phyloP scores from a whole-genome alignment of 2,888 invertebrate genomes.

The Gasteruption jaculator region DNA sequence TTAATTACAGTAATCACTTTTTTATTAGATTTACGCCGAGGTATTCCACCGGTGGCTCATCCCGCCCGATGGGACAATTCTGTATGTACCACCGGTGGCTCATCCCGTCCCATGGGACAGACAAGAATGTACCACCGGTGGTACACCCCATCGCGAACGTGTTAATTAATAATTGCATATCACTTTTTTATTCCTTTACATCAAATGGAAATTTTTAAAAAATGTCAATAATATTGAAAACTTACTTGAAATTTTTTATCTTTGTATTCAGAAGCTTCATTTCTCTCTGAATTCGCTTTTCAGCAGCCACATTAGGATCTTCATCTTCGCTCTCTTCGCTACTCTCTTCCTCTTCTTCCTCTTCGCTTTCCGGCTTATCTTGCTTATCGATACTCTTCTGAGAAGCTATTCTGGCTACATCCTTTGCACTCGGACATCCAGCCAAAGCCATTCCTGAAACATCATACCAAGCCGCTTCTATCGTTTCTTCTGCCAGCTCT shows the following conservation, averaged over 20 bases:
- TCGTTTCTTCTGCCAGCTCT: constrained; percentile 39
- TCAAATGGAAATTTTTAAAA: constrained; percentile 27
- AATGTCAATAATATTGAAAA: constrained; percentile 26
- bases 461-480: constrained; percentile 42
- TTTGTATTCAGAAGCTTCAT: constrained; percentile 61
- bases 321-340: constrained; percentile 59
- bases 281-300: constrained; percentile 62
- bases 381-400: constrained; percentile 47
- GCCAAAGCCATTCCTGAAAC: constrained; percentile 50
- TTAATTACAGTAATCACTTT: too few relatives aligned
- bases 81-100: too few relatives aligned
- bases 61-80: too few relatives aligned
- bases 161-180: not conserved
- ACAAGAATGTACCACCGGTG: too few relatives aligned
- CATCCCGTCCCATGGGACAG: too few relatives aligned
- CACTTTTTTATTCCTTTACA: not conserved
- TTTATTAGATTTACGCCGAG: too few relatives aligned
- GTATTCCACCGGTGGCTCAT: too few relatives aligned
- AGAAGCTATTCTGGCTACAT: constrained; percentile 46
- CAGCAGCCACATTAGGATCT: constrained; percentile 63
- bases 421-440: constrained; percentile 49
- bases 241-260: constrained; percentile 51
- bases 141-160: too few relatives aligned
- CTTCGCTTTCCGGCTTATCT: constrained; percentile 34
- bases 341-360: constrained; percentile 56